phyloP scores from a whole-genome alignment of 2,113 vertebrate species.

The Halcyon senegalensis region DNA sequence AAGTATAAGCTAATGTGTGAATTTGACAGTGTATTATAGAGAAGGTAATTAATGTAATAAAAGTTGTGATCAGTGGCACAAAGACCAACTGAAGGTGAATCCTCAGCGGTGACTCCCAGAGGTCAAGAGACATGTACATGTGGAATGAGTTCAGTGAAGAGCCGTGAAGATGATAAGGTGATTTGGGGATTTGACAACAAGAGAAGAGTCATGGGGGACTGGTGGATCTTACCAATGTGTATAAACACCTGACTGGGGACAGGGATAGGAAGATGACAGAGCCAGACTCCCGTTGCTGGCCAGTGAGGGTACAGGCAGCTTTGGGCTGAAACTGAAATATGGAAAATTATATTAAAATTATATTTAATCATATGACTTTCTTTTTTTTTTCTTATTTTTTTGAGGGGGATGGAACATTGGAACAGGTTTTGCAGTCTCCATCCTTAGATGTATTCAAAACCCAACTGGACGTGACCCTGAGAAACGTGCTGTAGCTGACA shows the following conservation, averaged over 20 bases:
- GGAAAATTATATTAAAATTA: background rate
- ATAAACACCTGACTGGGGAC: background rate
- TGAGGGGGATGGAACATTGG: background rate
- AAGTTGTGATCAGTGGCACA: background rate
- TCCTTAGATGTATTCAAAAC: background rate
- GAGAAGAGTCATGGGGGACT: background rate
- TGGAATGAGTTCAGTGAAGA: background rate
- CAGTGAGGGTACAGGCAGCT: background rate
- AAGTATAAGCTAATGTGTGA: background rate
- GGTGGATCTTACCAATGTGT: background rate
- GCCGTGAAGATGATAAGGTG: background rate
- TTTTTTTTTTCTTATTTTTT: background rate
- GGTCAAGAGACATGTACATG: rapidly evolving
- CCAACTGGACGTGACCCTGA: background rate
- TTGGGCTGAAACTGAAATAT: background rate
- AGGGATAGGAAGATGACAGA: background rate
- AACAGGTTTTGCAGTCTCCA: background rate
- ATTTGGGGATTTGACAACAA: background rate
- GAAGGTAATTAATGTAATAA: background rate
- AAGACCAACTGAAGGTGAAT: background rate
- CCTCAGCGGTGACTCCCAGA: background rate
- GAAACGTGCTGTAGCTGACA: background rate
- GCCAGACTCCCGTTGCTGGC: background rate
- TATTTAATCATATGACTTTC: background rate
- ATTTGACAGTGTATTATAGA: background rate